A percentile compares a stretch with the other conserved stretches of the same genome.
Conservation (phyloP, 2,113 vertebrate species). For the Trachemys scripta region DNA sequence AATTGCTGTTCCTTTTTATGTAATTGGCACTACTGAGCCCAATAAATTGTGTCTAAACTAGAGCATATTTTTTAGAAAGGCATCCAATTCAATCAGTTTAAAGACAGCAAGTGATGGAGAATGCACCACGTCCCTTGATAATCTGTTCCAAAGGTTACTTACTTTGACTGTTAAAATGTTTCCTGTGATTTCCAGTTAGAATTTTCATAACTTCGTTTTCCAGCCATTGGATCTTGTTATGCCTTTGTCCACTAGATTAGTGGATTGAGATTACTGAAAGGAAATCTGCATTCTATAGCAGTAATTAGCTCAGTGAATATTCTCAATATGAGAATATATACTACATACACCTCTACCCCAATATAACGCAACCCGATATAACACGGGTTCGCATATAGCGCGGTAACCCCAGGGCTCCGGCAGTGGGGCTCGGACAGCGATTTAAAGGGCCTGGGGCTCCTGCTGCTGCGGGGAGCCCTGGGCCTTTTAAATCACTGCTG, state of each 20-base stretch:
- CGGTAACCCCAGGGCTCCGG: too few species aligned
- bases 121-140: background rate
- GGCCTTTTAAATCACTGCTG: too few species aligned
- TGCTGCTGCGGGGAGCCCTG: too few species aligned
- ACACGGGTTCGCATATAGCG: too few species aligned
- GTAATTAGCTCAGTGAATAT: background rate
- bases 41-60: background rate
- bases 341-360: background rate
- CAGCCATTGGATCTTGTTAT: background rate
- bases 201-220: background rate
- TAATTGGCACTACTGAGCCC: background rate
- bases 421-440: too few species aligned
- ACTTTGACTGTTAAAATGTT: background rate
- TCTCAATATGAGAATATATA: background rate
- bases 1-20: background rate
- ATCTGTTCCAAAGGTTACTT: background rate
- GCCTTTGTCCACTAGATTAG: background rate
- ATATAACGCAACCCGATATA: too few species aligned
- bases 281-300: background rate
- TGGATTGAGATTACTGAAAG: conserved; percentile 2
- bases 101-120: background rate
- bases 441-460: too few species aligned
- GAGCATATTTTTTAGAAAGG: background rate
- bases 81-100: background rate
- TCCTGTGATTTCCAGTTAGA: background rate